phyloP scores from a whole-genome alignment of 2,888 invertebrate species.

The Xylocampa areola region DNA sequence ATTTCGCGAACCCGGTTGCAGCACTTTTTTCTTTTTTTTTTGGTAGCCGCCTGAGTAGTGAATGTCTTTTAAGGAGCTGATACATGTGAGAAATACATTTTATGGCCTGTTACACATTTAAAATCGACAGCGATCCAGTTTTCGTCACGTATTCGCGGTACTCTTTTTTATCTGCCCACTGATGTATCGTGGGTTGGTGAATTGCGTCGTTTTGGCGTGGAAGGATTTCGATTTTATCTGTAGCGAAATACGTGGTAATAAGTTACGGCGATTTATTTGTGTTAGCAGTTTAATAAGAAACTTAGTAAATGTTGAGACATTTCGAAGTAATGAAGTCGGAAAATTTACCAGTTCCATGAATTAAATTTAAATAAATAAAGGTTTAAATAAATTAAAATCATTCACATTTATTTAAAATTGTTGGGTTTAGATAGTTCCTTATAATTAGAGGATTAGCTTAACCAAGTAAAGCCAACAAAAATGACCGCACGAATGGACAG shows the following conservation, averaged over 20 bases:
- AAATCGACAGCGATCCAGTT: conserved; percentile 70
- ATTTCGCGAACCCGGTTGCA: conserved; percentile 68
- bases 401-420: conserved; percentile 11
- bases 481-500: conserved; percentile 29
- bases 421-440: conserved; percentile 8
- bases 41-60: conserved; percentile 66
- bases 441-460: conserved; percentile 33
- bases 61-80: conserved; percentile 69
- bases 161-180: conserved; percentile 55
- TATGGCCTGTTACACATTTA: conserved; percentile 70
- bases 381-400: too few species aligned
- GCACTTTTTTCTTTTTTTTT: conserved; percentile 62
- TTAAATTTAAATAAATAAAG: conserved; percentile 8
- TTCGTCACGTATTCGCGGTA: conserved; percentile 60
- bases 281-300: conserved; percentile 25
- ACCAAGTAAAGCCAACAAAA: conserved; percentile 24
- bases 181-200: conserved; percentile 56
- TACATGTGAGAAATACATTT: conserved; percentile 72
- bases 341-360: conserved; percentile 1
- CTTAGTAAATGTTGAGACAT: conserved; percentile 10
- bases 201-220: conserved; percentile 48
- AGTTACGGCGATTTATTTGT: conserved; percentile 40
- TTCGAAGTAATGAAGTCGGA: neutral
- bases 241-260: conserved; percentile 45
- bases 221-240: conserved; percentile 52